phyloP scores from a whole-genome alignment of 1,140 invertebrate genomes.

The Caenorhabditis inopinata region DNA sequence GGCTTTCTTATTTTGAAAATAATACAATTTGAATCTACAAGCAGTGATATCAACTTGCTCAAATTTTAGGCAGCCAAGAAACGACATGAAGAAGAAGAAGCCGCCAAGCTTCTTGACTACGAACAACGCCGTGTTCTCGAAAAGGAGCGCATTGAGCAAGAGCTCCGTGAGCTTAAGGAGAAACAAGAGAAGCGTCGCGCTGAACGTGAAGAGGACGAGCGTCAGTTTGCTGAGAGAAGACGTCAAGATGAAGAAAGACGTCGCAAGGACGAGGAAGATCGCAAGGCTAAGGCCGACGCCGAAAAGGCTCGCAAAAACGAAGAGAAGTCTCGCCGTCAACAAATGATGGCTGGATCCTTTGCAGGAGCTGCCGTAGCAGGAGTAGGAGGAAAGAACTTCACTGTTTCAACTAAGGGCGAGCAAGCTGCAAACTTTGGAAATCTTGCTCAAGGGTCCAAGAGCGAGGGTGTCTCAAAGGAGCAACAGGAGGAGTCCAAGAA shows the following conservation, averaged over 20 bases:
- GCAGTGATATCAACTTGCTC: too few species aligned
- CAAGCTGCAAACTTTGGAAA: slow-evolving; percentile 38
- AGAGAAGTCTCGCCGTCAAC: slow-evolving; percentile 56
- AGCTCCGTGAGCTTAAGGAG: slow-evolving; percentile 59
- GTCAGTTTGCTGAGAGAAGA: slow-evolving; percentile 53
- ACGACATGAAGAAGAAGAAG: slow-evolving; percentile 65
- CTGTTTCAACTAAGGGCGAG: slow-evolving; percentile 44
- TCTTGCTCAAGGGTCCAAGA: slow-evolving; percentile 37
- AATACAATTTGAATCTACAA: too few species aligned
- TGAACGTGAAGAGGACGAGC: slow-evolving; percentile 52
- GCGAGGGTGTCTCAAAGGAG: slow-evolving; percentile 27
- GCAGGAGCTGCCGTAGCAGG: slow-evolving; percentile 40
- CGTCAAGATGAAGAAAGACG: slow-evolving; percentile 59
- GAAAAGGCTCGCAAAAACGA: slow-evolving; percentile 55
- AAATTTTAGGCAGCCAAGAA: slow-evolving; percentile 59
- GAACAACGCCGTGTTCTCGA: slow-evolving; percentile 60
- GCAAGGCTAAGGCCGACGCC: slow-evolving; percentile 46
- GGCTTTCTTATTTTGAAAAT: too few species aligned
- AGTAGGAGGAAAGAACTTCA: slow-evolving; percentile 43
- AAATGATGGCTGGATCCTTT: slow-evolving; percentile 59
- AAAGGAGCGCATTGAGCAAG: slow-evolving; percentile 50
- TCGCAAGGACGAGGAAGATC: slow-evolving; percentile 54
- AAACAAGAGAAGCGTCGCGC: slow-evolving; percentile 56
- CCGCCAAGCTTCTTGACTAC: slow-evolving; percentile 61
- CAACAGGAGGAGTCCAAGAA: slow-evolving; percentile 34